Conservation (phyloP, 2,888 invertebrate genomes). For the Chaetogeoica ovagalla region DNA sequence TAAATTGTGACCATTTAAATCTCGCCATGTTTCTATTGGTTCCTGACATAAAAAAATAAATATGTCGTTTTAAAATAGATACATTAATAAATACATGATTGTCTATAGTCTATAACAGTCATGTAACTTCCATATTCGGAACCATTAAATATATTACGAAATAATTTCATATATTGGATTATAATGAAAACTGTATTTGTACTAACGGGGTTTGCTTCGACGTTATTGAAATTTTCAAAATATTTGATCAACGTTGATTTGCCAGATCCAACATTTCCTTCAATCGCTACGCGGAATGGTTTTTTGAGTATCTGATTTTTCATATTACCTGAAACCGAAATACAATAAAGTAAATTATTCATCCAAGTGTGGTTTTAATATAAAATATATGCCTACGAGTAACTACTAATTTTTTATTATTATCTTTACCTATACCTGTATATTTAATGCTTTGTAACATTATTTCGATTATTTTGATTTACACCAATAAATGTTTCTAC, state of each 20-base stretch:
- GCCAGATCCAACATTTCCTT: slow-evolving; percentile 89
- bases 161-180: not conserved
- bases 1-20: slow-evolving; percentile 63
- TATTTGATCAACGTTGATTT: slow-evolving; percentile 85
- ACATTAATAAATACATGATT: not conserved
- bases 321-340: slow-evolving; percentile 19
- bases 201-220: slow-evolving; percentile 62
- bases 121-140: not conserved
- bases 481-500: no score
- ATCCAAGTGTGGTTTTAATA: not conserved
- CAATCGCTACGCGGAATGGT: slow-evolving; percentile 81
- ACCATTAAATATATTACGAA: not conserved
- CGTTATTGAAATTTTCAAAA: slow-evolving; percentile 74
- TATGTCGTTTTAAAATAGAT: not conserved
- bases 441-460: not conserved
- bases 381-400: not conserved
- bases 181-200: not conserved
- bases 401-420: not conserved
- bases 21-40: slow-evolving; percentile 83
- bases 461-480: no score
- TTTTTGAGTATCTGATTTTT: slow-evolving; percentile 56
- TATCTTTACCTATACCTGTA: not conserved
- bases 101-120: no score
- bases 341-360: not conserved
- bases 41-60: slow-evolving; percentile 63